Base-by-base conservation (phyloP, 2,113 vertebrate genomes). In the Alexandromys fortis region DNA sequence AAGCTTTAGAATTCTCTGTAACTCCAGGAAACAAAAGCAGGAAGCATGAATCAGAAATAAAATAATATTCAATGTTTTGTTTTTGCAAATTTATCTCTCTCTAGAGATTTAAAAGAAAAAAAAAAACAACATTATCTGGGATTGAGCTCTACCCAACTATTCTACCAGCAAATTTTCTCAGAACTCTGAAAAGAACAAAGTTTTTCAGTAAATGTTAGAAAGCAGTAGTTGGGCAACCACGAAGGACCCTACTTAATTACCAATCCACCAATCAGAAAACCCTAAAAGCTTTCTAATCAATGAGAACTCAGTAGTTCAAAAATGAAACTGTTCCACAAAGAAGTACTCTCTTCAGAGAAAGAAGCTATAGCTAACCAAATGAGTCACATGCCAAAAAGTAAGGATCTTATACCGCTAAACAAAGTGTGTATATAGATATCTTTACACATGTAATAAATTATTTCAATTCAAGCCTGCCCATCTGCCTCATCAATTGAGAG, bases 401-500 rank as follows among this genome's bases (percentile, higher is more conserved):
- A 16, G 22, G 13, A 94, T 91, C 77, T 89, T 52, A 81, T 85
- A 85, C 26, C 58, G 90, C 10, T 24, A 90, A 94, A 81, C 21
- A 77, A 91, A 14, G 83, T 12, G n/a, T 65, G 7, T 63, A 77
- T 73, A 91, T 91, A 58, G 73, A 55, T 75, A 55, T 55, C 26
- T 67, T 30, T 85, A 68, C 28, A 95, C 92, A 95, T 77, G 79
- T 2, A 90, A 63, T 52, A 52, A 89, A 90, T 89, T 2, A 76
- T 92, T 83, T 89, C 38, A 13, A 26, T 79, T 1, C 77, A 89
- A 95, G 89, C 28, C 92, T 78, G 28, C 55, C 35, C 35, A 91
- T 72, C 58, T 95, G 81, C 67, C n/a, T 90, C 35, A 33, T 88
- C 75, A 90, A 47, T 16, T 92, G n/a, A n/a, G 97, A 97, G 35